A percentile compares a stretch with the other conserved stretches of the same genome.
Conservation (phyloP, 1,140 invertebrate genomes). For the Hypothenemus hampei region DNA sequence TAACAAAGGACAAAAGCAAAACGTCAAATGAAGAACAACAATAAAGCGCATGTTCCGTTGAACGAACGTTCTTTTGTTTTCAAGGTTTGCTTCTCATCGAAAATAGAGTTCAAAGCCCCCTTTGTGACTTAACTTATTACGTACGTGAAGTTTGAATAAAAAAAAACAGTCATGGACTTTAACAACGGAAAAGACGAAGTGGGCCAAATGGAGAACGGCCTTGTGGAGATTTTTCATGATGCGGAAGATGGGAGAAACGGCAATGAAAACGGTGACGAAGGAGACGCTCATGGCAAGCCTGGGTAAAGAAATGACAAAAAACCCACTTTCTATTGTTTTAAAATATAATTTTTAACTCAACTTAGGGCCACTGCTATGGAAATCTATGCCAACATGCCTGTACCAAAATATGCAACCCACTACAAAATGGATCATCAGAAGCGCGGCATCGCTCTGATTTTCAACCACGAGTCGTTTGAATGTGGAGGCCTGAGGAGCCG, state of each 20-base stretch:
- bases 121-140: no score
- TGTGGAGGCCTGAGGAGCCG: conserved; percentile 44
- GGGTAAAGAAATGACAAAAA: conserved; percentile 30
- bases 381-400: conserved; percentile 55
- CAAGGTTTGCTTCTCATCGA: no score
- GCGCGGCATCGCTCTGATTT: conserved; percentile 79
- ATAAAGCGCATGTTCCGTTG: no score
- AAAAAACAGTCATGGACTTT: no score
- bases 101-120: no score
- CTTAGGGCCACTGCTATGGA: conserved; percentile 25
- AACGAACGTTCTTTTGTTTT: no score
- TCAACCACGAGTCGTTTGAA: conserved; percentile 81
- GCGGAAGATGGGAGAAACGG: conserved; percentile 32
- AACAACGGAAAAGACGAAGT: conserved; percentile 28
- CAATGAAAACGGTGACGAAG: conserved; percentile 31
- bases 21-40: no score
- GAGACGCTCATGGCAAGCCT: conserved; percentile 38
- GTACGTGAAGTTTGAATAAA: no score
- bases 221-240: conserved; percentile 27
- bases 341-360: not conserved
- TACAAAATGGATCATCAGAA: conserved; percentile 86
- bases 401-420: conserved; percentile 60
- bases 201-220: conserved; percentile 14
- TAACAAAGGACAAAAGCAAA: no score
- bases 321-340: not conserved